Base-by-base conservation (phyloP, 2,113 vertebrate species). In the Pseudopodoces humilis region DNA sequence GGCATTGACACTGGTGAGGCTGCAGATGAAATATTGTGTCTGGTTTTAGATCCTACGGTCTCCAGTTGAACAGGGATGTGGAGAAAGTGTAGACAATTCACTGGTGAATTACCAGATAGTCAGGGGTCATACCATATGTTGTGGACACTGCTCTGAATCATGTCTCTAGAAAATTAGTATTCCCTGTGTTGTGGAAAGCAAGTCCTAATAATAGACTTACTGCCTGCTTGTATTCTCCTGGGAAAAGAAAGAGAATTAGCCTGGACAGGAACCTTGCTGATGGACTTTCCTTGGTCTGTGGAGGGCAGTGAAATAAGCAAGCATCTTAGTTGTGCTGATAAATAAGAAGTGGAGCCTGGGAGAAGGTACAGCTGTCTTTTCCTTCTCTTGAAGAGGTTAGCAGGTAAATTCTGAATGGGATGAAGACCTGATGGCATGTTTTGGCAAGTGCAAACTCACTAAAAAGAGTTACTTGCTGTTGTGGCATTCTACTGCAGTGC, bases 301-400 rank as follows among this genome's bases (percentile, higher is more conserved):
- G 49, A 68, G 13, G 19, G 24, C 10, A 64, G 12, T n/a, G 58
- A 68, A 31, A 72, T 23, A 41, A 62, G 8, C 23, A 68, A 80
- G n/a, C 3, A 80, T 37, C 0, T 0, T 7, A 33, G 3, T 9
- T 83, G 8, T 60, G 49, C 10, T 35, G 2, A 3, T 9, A 71
- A 50, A 6, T 18, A 46, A 63, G 31, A 82, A 50, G 2, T 49
- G 13, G n/a, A 72, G 9, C 41, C 33, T 44, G 44, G 10, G 6
- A 82, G 33, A 16, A 41, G 16, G 23, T 44, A 24, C 22, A 83
- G 27, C 3, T 83, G 2, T 24, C 2, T 10, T 53, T 65, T 27
- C 6, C 17, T 74, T 79, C 37, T 49, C 31, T 22, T 65, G 22
- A 81, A 52, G 35, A 50, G 31, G 7, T 43, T 47, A 43, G 20